Evolutionary conservation across 2,113 vertebrate genomes (phyloP).

Genomic region (Panthera uncia): DNA sequence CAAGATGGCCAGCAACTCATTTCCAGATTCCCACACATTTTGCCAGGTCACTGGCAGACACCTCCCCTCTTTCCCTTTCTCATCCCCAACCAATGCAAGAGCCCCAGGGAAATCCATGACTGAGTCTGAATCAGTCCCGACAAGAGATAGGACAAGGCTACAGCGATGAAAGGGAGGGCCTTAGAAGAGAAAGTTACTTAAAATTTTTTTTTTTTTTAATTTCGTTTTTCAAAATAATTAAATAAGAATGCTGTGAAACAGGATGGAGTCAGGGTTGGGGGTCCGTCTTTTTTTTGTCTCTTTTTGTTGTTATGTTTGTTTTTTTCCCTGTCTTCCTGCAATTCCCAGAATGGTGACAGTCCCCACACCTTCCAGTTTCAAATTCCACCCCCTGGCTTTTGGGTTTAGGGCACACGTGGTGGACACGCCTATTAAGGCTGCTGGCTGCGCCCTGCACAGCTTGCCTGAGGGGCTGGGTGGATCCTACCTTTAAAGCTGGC

Average conservation of each 20-base stretch:
- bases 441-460: slow-evolving; percentile 38
- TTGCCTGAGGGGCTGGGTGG: slow-evolving; percentile 64
- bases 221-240: not conserved
- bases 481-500: slow-evolving; percentile 38
- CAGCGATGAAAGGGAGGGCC: not conserved
- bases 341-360: not conserved
- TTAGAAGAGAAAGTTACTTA: not conserved
- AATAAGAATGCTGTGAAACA: not conserved
- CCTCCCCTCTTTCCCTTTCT: slow-evolving; percentile 49
- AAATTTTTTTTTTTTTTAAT: too few relatives aligned
- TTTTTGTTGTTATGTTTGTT: not conserved
- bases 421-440: not conserved
- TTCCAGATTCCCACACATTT: not conserved
- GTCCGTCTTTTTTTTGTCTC: not conserved
- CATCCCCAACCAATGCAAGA: not conserved
- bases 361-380: not conserved
- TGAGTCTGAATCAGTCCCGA: slow-evolving; percentile 55
- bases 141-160: not conserved
- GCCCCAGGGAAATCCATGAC: slow-evolving; percentile 46
- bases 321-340: not conserved
- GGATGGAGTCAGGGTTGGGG: not conserved
- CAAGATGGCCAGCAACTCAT: not conserved
- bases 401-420: not conserved
- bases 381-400: not conserved
- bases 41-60: not conserved